phyloP scores from a whole-genome alignment of 2,797 vertebrate species.

The Phalloptychus januarius region DNA sequence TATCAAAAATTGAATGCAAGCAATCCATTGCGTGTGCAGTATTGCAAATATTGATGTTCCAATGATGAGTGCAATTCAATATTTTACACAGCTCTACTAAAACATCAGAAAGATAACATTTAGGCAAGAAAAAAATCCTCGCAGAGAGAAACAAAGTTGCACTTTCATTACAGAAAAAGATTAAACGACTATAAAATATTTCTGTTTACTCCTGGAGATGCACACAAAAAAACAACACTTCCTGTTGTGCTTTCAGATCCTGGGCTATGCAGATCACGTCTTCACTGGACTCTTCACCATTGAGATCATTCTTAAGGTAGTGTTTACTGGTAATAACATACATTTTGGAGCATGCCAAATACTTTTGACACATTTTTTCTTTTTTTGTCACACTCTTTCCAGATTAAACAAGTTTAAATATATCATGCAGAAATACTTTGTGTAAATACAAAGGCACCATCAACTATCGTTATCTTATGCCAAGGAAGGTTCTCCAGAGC shows the following conservation, averaged over 20 bases:
- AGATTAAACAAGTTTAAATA: neutral
- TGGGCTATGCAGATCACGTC: slow-evolving; percentile 99
- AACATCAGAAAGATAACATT: neutral
- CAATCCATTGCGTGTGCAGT: neutral
- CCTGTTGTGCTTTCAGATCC: slow-evolving; percentile 84
- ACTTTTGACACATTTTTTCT: neutral
- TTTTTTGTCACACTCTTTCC: neutral
- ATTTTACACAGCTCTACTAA: neutral
- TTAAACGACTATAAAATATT: neutral
- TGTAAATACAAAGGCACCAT: neutral
- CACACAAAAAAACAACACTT: neutral
- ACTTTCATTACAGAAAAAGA: neutral
- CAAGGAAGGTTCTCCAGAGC: neutral
- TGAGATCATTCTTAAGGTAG: slow-evolving; percentile 99
- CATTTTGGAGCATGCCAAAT: no score
- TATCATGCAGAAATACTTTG: neutral
- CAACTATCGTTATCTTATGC: neutral
- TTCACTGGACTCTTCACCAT: slow-evolving; percentile 99
- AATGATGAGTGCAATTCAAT: neutral
- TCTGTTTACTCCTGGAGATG: neutral
- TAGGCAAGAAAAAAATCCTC: neutral
- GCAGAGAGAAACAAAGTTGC: neutral
- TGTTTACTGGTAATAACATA: neutral
- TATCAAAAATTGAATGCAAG: neutral
- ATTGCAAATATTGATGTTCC: neutral